These are phyloP conservation scores for Procapra przewalskii DNA, from an alignment of 2,113 vertebrate genomes.

Conservation along the genomic window DNA sequence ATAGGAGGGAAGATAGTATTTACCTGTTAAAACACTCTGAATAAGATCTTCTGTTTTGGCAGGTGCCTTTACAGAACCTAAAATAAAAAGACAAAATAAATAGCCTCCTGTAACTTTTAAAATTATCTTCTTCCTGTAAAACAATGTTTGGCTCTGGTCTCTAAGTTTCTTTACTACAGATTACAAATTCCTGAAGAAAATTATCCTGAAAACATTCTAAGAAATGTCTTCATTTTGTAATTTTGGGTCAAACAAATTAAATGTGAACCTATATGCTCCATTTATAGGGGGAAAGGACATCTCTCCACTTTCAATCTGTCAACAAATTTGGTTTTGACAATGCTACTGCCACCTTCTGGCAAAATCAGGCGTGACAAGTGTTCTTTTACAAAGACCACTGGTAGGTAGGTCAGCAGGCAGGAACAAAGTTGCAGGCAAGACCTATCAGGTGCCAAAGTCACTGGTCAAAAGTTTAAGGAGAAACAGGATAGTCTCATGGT, in stretches of 20 bases:
- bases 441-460: neutral
- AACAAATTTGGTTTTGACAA: neutral
- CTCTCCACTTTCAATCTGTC: neutral
- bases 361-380: neutral
- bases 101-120: neutral
- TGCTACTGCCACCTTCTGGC: slow-evolving; percentile 42
- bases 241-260: neutral
- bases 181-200: neutral
- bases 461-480: neutral
- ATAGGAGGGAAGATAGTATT: neutral
- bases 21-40: slow-evolving; percentile 95
- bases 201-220: neutral
- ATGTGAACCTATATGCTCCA: neutral
- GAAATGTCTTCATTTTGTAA: neutral
- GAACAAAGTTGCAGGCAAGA: neutral
- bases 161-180: neutral
- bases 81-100: slow-evolving; percentile 34
- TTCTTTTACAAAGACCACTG: neutral
- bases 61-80: slow-evolving; percentile 91
- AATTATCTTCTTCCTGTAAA: neutral
- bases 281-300: neutral
- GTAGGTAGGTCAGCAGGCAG: neutral
- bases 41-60: slow-evolving; percentile 95
- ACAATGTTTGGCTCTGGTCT: neutral
- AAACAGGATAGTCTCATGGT: neutral